Evolutionary conservation across 2,797 vertebrate genomes (phyloP), one percentile per base, ranked within the genome.

Genomic region (Acanthurus tractus): DNA sequence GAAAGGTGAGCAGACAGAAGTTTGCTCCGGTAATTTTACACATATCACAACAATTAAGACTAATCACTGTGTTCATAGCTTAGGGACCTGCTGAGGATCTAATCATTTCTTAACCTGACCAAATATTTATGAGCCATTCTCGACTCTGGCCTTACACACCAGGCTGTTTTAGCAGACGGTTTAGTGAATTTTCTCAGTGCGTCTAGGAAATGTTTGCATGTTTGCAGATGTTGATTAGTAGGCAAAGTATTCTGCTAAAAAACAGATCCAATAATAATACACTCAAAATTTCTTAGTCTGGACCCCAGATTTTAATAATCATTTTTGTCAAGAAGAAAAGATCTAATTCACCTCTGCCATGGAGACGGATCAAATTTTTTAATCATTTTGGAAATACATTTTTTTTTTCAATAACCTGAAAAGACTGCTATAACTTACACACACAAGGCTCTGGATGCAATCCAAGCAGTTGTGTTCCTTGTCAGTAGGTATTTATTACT

Each of bases 401-500:
- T 42, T 25, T 82, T 82, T 11, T 75, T 75, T 83, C 66, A 54
- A 62, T 75, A 29, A 14, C 3, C 42, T 62, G 79, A 79, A 75
- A 83, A 58, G 57, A 38, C 53, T 2, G 40, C 76, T 44, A 7
- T 78, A 84, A 76, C 54, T 86, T 74, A 68, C 7, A 8, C 36
- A 8, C 36, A 49, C 18, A 4, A 36, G 42, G 53, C 29, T 2
- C 2, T 74, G 65, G 76, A 65, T 13, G 46, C 2, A 1, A 55
- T 40, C 65, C 29, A 57, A 62, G 82, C 73, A 22, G 22, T 42
- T 76, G 54, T 62, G 69, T 55, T 59, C 40, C 72, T 58, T 54
- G 77, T 88, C 85, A 63, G 46, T 63, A 72, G 36, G 20, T 65
- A 81, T 87, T 81, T 77, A 84, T 80, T 63, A 56, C n/a, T 17